These are phyloP conservation scores for Rhea pennata DNA, from an alignment of 2,113 vertebrate species.

Conservation along the genomic window DNA sequence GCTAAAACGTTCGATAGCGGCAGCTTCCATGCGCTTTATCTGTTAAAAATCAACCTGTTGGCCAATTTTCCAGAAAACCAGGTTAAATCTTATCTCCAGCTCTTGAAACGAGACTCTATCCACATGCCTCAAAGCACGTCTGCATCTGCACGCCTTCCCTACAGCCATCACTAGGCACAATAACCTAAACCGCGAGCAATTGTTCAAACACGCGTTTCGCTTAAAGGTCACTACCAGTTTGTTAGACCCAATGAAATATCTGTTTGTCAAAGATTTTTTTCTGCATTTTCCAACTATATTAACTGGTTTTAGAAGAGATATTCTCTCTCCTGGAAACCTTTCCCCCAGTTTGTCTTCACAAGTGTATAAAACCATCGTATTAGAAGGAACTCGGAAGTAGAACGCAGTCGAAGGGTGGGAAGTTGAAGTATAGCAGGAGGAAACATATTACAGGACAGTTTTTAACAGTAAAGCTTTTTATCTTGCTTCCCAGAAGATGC, in stretches of 20 bases:
- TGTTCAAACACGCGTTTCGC: background rate
- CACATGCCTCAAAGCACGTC: background rate
- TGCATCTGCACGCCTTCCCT: background rate
- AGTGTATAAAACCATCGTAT: background rate
- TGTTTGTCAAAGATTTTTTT: background rate
- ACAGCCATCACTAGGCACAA: background rate
- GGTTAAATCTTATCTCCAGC: background rate
- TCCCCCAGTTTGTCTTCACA: background rate
- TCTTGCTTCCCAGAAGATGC: background rate
- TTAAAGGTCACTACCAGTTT: background rate
- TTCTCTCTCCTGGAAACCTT: background rate
- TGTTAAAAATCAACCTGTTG: background rate
- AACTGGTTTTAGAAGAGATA: background rate
- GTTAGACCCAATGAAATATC: background rate
- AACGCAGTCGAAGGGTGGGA: rapidly evolving
- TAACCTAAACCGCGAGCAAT: background rate
- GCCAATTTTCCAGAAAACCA: background rate
- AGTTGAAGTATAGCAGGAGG: background rate
- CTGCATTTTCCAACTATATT: background rate
- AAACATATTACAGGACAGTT: background rate
- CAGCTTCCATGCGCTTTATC: background rate
- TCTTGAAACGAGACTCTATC: background rate
- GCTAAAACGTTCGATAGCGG: background rate
- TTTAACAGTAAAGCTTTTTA: background rate
- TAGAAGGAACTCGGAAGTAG: background rate